Evolutionary conservation across 1,140 invertebrate species (phyloP).

Genomic region (Amphibalanus amphitrite): DNA sequence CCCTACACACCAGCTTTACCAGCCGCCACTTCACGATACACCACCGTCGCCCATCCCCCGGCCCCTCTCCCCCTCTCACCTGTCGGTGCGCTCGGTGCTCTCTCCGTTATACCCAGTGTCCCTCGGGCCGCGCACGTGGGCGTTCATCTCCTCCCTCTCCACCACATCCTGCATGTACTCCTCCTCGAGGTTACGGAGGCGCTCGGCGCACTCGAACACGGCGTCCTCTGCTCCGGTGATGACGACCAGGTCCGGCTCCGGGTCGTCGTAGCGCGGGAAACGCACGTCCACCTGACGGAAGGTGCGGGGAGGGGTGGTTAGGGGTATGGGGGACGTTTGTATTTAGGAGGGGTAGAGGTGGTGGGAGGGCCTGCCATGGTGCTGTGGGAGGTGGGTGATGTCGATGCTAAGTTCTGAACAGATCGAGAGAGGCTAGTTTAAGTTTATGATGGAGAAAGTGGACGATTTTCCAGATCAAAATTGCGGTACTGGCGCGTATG

Average conservation of each 20-base stretch:
- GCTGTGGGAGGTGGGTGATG: too few species aligned
- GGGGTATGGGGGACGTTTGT: slow-evolving; percentile 30
- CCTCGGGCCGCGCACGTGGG: slow-evolving; percentile 12
- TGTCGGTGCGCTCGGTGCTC: neutral
- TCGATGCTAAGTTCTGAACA: too few species aligned
- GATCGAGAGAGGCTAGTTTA: too few species aligned
- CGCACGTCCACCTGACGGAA: slow-evolving; percentile 45
- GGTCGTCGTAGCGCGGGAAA: slow-evolving; percentile 56
- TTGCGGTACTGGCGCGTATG: too few species aligned
- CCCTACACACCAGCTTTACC: too few species aligned
- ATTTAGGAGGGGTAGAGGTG: slow-evolving; percentile 22
- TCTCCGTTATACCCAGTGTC: neutral
- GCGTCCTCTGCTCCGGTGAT: slow-evolving; percentile 74
- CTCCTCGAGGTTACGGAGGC: slow-evolving; percentile 75
- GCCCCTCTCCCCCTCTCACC: neutral
- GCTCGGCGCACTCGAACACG: slow-evolving; percentile 71
- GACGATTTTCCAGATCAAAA: too few species aligned
- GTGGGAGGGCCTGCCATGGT: slow-evolving; percentile 2
- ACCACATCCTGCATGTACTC: slow-evolving; percentile 42
- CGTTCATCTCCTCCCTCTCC: slow-evolving; percentile 17
- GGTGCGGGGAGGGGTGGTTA: slow-evolving; percentile 31
- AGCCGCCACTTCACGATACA: slow-evolving; percentile 6
- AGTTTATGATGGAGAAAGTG: too few species aligned
- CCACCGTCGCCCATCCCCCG: too few species aligned
- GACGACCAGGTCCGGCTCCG: slow-evolving; percentile 60